Evolutionary conservation across 1,140 invertebrate species (phyloP).

Genomic region (Drosophila azteca): DNA sequence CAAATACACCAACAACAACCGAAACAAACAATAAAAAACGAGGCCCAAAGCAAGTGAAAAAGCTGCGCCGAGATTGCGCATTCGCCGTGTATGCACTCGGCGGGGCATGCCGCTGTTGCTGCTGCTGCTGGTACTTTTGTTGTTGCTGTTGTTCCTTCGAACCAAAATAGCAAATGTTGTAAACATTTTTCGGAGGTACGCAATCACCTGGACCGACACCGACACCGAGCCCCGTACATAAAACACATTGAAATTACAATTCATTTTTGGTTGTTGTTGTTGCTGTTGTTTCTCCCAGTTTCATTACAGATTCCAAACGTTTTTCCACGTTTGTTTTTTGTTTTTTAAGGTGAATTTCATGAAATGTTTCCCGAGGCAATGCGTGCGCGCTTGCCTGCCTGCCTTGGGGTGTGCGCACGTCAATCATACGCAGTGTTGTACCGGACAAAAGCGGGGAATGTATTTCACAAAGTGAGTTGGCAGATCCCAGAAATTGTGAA

Average conservation of each 20-base stretch:
- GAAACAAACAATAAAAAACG: background rate
- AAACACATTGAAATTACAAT: slow-evolving; percentile 64
- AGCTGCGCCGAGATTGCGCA: slow-evolving; percentile 46
- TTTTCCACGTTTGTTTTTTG: slow-evolving; percentile 33
- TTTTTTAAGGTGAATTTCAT: slow-evolving; percentile 62
- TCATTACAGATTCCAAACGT: slow-evolving; percentile 68
- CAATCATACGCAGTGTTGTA: slow-evolving; percentile 68
- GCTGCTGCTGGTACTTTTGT: too few relatives aligned
- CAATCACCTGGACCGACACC: slow-evolving; percentile 10
- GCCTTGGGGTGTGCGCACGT: slow-evolving; percentile 37
- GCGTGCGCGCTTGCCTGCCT: background rate
- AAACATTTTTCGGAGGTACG: slow-evolving; percentile 60
- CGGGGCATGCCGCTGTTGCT: slow-evolving; percentile 4
- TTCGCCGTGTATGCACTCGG: slow-evolving; percentile 48
- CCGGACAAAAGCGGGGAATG: slow-evolving; percentile 7
- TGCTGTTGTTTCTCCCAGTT: slow-evolving; percentile 19
- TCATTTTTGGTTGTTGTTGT: slow-evolving; percentile 48
- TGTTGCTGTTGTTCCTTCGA: slow-evolving; percentile 25
- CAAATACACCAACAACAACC: slow-evolving; percentile 47
- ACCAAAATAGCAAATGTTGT: slow-evolving; percentile 66
- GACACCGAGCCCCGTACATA: slow-evolving; percentile 28
- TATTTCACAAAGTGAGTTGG: slow-evolving; percentile 47
- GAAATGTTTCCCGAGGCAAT: slow-evolving; percentile 20
- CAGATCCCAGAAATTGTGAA: slow-evolving; percentile 1
- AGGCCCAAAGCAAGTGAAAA: slow-evolving; percentile 16